Base-by-base conservation (phyloP, 2,888 invertebrate species). In the Dasypogon diadema region DNA sequence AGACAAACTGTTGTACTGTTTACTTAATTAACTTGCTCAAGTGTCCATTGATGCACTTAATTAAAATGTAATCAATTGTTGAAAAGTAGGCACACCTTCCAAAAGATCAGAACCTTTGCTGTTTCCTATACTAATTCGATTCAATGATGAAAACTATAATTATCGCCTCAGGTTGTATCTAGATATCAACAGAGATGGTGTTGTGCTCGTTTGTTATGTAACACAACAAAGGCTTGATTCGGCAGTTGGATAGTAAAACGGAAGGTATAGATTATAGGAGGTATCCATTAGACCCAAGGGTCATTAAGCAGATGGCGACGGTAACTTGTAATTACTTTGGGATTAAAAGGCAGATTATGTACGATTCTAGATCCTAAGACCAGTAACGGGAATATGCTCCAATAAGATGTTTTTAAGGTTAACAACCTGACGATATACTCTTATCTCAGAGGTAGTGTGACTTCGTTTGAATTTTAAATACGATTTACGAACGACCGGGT, bases 361-460 rank as follows among this genome's bases (percentile, higher is more conserved):
- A 42, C 10, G n/a, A 42, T 42, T 42, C 42, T 12, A 12, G 42
- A 42, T 42, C 18, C 18, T 16, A 60, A 60, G 34, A 2, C 21
- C 37, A 16, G 37, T 37, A 42, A 60, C 60, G 60, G 60, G 60
- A 60, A 37, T 60, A 16, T 37, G 60, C 37, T 42, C 60, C 37
- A 21, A 60, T 60, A 60, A 60, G 37, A 60, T 37, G 14, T 60
- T 60, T 60, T 60, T 60, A 34, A 60, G 60, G 60, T 60, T 60
- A 60, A 60, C 42, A 60, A 60, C 60, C 60, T 10, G 60, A 42
- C 37, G 60, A 37, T 18, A 60, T 22, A 37, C 60, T 60, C 60
- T 60, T 34, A 58, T 60, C 60, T 16, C 37, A n/a, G 60, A 37
- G 16, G 16, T 8, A 12, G 16, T 26, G 21, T 18, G 37, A 60